Percentiles rank a stretch among this genome's conserved stretches.
Conservation (phyloP, 2,888 invertebrate genomes). For the Drosophila nr. medialis region DNA sequence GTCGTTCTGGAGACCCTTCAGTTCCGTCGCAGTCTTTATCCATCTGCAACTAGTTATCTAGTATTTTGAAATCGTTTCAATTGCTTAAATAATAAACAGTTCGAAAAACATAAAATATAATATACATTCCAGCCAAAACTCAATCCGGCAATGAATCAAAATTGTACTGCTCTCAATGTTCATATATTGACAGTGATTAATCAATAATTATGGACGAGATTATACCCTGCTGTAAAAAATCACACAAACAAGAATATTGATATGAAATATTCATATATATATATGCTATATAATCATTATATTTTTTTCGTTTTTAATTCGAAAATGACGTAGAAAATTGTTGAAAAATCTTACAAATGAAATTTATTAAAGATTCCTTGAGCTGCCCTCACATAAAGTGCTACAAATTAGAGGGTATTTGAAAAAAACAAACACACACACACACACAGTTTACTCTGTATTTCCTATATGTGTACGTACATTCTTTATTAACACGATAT, state of each 20-base stretch:
- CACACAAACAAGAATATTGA: neutral
- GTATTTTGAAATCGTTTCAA: constrained; percentile 62
- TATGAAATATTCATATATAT: neutral
- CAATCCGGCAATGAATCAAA: constrained; percentile 40
- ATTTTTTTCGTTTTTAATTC: neutral
- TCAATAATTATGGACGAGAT: neutral
- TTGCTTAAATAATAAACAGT: constrained; percentile 62
- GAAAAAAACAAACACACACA: constrained; percentile 7
- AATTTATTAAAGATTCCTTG: neutral
- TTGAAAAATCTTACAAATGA: neutral
- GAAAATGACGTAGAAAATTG: neutral
- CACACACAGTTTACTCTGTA: constrained; percentile 9
- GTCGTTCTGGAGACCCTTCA: constrained; percentile 1
- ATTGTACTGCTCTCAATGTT: constrained; percentile 19
- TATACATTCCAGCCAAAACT: neutral
- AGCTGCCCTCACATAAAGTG: neutral
- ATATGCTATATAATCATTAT: neutral
- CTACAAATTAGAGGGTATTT: neutral
- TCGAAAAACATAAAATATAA: constrained; percentile 12
- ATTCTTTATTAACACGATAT: constrained; percentile 55
- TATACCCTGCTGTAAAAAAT: constrained; percentile 5
- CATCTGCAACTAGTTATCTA: constrained; percentile 35
- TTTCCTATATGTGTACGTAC: constrained; percentile 22
- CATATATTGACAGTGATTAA: neutral
- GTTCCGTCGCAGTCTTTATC: neutral